phyloP scores from a whole-genome alignment of 2,113 vertebrate genomes.

The Gobius niger region DNA sequence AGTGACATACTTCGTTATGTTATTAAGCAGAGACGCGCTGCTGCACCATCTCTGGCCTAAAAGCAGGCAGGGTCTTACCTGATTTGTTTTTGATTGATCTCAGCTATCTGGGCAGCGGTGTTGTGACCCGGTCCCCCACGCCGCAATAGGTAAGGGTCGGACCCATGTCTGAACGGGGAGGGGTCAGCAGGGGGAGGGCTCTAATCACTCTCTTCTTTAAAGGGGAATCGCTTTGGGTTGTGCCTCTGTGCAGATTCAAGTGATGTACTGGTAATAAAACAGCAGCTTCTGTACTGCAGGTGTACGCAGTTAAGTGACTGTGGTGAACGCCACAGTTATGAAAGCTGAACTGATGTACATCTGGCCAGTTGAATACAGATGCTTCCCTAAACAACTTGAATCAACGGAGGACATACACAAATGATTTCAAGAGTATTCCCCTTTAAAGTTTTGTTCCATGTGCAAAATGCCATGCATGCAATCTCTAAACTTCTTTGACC shows the following conservation, averaged over 20 bases:
- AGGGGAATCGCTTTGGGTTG: constrained; percentile 88
- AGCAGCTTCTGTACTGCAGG: constrained; percentile 49
- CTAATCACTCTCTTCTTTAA: constrained; percentile 95
- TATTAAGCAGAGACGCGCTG: constrained; percentile 42
- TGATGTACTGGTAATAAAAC: constrained; percentile 61
- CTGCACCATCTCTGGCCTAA: constrained; percentile 55
- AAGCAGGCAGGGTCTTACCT: constrained; percentile 86
- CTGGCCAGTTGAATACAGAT: constrained; percentile 52
- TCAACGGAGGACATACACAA: constrained; percentile 71
- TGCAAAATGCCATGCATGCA: constrained; percentile 91
- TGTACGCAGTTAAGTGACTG: constrained; percentile 57
- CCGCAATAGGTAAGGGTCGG: constrained; percentile 99
- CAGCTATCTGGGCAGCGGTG: constrained; percentile 99
- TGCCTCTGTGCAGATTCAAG: constrained; percentile 78
- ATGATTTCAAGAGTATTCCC: constrained; percentile 81
- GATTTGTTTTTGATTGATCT: constrained; percentile 99
- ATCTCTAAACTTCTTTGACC: constrained; percentile 81
- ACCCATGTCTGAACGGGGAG: constrained; percentile 95
- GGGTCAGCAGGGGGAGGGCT: constrained; percentile 90
- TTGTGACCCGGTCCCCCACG: constrained; percentile 99
- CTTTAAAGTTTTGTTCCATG: constrained; percentile 92
- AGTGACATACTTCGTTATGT: constrained; percentile 45
- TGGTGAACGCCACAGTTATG: constrained; percentile 47
- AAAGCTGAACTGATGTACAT: constrained; percentile 54
- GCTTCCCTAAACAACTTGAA: constrained; percentile 69